Conservation (phyloP, 2,797 vertebrate species). For the Rhincodon typus region DNA sequence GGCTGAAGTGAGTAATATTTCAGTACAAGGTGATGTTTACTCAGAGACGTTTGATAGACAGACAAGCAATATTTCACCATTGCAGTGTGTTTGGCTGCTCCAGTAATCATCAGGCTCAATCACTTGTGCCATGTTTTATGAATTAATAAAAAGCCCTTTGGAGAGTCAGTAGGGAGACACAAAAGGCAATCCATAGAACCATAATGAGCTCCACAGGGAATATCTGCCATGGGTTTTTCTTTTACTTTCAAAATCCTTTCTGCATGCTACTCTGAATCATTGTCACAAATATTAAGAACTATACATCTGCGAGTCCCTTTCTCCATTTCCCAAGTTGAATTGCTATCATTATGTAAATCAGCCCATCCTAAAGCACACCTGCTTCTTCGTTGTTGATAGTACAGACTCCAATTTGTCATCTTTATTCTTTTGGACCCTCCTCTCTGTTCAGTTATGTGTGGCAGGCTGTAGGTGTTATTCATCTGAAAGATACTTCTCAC, state of each 20-base stretch:
- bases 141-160: slow-evolving; percentile 80
- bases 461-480: background rate
- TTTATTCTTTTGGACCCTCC: background rate
- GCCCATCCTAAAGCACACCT: slow-evolving; percentile 52
- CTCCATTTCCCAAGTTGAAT: slow-evolving; percentile 47
- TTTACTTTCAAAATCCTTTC: slow-evolving; percentile 50
- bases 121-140: slow-evolving; percentile 73
- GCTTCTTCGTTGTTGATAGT: slow-evolving; percentile 48
- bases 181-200: slow-evolving; percentile 74
- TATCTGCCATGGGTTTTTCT: slow-evolving; percentile 49
- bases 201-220: slow-evolving; percentile 80
- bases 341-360: slow-evolving; percentile 61
- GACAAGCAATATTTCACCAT: slow-evolving; percentile 51
- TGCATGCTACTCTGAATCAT: slow-evolving; percentile 49
- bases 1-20: slow-evolving; percentile 76
- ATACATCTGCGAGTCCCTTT: background rate
- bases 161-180: slow-evolving; percentile 65
- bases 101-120: slow-evolving; percentile 70
- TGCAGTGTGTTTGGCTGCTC: slow-evolving; percentile 61
- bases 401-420: slow-evolving; percentile 15
- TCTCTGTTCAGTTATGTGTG: background rate
- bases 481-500: too few relatives aligned
- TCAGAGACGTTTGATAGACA: slow-evolving; percentile 45
- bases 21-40: slow-evolving; percentile 54
- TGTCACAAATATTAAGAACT: slow-evolving; percentile 51